Evolutionary conservation across 2,888 invertebrate species (phyloP).

Genomic region (Nephrotoma flavescens): DNA sequence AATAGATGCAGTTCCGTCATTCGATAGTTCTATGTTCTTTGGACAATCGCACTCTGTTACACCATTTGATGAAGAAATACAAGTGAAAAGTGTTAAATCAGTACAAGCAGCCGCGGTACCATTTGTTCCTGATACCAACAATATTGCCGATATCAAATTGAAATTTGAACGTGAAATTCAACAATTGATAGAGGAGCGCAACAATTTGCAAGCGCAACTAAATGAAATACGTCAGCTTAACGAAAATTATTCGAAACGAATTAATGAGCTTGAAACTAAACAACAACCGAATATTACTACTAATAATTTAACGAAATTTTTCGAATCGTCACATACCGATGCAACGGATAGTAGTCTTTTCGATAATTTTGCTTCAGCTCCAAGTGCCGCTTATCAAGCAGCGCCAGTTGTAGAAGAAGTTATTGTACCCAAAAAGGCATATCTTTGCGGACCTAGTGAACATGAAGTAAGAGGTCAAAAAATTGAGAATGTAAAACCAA

Average conservation of each 20-base stretch:
- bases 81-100: background rate
- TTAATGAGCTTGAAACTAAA: background rate
- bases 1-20: background rate
- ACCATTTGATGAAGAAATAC: background rate
- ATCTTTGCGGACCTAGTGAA: slow-evolving; percentile 28
- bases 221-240: background rate
- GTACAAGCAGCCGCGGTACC: background rate
- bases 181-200: background rate
- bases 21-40: slow-evolving; percentile 6
- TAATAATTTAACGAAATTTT: background rate
- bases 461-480: background rate
- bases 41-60: background rate
- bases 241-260: background rate
- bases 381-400: slow-evolving; percentile 10
- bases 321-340: background rate
- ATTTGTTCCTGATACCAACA: background rate
- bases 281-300: background rate
- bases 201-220: background rate
- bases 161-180: background rate
- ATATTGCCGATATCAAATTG: background rate
- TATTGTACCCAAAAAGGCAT: slow-evolving; percentile 39
- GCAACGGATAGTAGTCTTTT: background rate
- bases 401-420: slow-evolving; percentile 24
- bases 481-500: background rate
- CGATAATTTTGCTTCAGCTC: background rate